phyloP scores from a whole-genome alignment of 2,888 invertebrate species.

The Acronicta aceris region DNA sequence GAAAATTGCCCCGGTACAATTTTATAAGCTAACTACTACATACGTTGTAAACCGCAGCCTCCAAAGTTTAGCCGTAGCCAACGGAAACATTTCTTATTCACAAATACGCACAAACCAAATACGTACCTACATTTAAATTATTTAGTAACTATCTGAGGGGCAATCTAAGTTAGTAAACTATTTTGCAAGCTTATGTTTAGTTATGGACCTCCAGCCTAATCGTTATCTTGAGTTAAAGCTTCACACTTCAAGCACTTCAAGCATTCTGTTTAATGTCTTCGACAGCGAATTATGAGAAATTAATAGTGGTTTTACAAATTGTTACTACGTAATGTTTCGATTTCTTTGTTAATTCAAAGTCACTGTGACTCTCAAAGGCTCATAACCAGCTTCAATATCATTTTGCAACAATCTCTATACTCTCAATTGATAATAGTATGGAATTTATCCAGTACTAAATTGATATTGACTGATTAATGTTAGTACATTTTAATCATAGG shows the following conservation, averaged over 20 bases:
- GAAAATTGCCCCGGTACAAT: slow-evolving; percentile 61
- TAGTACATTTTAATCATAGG: no score
- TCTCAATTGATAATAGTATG: slow-evolving; percentile 29
- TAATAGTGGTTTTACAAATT: not conserved
- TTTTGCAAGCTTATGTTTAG: slow-evolving; percentile 34
- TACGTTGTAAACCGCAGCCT: slow-evolving; percentile 56
- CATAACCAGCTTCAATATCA: slow-evolving; percentile 24
- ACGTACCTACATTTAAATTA: slow-evolving; percentile 68
- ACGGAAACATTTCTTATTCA: slow-evolving; percentile 73
- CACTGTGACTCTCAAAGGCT: slow-evolving; percentile 24
- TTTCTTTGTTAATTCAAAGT: not conserved
- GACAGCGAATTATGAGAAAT: slow-evolving; percentile 3
- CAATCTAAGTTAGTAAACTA: slow-evolving; percentile 56
- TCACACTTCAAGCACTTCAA: no score
- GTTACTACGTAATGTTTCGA: no score
- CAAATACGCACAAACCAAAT: slow-evolving; percentile 75
- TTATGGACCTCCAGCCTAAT: slow-evolving; percentile 13
- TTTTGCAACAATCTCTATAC: slow-evolving; percentile 19
- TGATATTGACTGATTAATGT: slow-evolving; percentile 1
- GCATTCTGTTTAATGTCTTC: not conserved
- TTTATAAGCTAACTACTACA: slow-evolving; percentile 58
- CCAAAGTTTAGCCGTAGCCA: slow-evolving; percentile 58
- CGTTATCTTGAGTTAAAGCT: slow-evolving; percentile 6
- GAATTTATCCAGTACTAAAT: slow-evolving; percentile 45
- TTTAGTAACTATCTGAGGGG: slow-evolving; percentile 62